Conservation (phyloP, 2,113 vertebrate species). For the Phycodurus eques region DNA sequence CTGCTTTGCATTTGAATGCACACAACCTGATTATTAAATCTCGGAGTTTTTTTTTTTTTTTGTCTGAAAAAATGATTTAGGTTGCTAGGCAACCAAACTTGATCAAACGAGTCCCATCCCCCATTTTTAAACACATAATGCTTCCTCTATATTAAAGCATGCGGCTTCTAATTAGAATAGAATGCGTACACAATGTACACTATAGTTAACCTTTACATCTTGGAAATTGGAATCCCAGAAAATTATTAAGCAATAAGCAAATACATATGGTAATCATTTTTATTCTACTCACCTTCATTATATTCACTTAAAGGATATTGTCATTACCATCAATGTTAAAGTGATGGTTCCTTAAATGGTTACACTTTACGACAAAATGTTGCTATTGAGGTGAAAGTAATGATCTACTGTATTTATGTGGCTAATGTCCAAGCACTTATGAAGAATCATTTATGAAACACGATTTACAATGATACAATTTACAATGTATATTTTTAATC, state of each 20-base stretch:
- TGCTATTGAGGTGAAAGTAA: no score
- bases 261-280: neutral
- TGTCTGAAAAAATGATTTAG: constrained; percentile 46
- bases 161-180: constrained; percentile 62
- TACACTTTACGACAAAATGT: no score
- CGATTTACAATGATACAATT: no score
- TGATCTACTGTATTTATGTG: no score
- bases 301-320: neutral
- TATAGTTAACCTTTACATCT: neutral
- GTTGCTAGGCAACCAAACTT: constrained; percentile 55
- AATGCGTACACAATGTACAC: constrained; percentile 32
- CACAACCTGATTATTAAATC: constrained; percentile 53
- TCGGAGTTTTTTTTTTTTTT: constrained; percentile 31
- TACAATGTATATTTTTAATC: neutral
- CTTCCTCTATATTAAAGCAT: constrained; percentile 56
- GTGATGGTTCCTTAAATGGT: neutral
- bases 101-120: constrained; percentile 49
- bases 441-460: no score
- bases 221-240: neutral
- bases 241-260: neutral
- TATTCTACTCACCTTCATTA: neutral
- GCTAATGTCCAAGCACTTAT: no score
- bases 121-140: constrained; percentile 52
- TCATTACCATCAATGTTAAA: neutral
- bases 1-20: constrained; percentile 59